A percentile compares a stretch with the other conserved stretches of the same genome.
Evolutionary conservation across 2,113 vertebrate genomes (phyloP).

Genomic region (Boulengerochromis microlepis): DNA sequence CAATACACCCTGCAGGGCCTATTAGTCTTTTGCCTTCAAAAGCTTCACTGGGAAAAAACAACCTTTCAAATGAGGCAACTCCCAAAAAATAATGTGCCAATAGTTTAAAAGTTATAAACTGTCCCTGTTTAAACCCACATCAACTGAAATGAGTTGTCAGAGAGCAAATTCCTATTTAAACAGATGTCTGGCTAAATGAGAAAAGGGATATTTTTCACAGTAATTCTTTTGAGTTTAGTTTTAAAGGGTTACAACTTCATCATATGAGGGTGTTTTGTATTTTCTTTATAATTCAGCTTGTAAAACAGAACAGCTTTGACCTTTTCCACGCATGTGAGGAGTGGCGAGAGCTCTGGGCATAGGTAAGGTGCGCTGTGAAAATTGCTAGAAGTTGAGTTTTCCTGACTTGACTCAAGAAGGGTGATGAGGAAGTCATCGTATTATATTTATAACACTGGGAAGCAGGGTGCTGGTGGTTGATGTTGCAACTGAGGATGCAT

Average conservation of each 20-base stretch:
- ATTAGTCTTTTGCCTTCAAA: conserved; percentile 31
- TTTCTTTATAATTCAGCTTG: conserved; percentile 10
- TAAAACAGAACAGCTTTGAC: conserved; percentile 36
- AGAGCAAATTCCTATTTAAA: conserved; percentile 5
- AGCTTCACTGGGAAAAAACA: conserved; percentile 18
- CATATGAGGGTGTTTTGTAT: neutral
- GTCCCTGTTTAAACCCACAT: neutral
- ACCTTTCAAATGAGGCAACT: conserved; percentile 19
- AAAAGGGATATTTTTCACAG: neutral
- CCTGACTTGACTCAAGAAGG: conserved; percentile 40
- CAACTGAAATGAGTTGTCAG: neutral
- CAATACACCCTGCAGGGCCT: conserved; percentile 20
- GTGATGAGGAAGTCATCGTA: conserved; percentile 29
- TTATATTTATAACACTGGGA: conserved; percentile 17
- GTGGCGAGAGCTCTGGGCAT: neutral
- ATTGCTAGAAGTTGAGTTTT: conserved; percentile 42
- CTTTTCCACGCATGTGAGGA: conserved; percentile 19
- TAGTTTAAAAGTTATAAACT: conserved; percentile 4
- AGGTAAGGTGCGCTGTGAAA: conserved; percentile 4
- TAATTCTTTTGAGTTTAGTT: conserved; percentile 2
- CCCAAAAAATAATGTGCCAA: conserved; percentile 6
- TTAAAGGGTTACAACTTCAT: neutral
- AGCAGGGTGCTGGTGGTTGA: neutral
- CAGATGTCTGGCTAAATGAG: neutral
- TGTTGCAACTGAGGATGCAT: conserved; percentile 35